Evolutionary conservation across 2,797 vertebrate species (phyloP).

Genomic region (Pyrocephalus nanus): DNA sequence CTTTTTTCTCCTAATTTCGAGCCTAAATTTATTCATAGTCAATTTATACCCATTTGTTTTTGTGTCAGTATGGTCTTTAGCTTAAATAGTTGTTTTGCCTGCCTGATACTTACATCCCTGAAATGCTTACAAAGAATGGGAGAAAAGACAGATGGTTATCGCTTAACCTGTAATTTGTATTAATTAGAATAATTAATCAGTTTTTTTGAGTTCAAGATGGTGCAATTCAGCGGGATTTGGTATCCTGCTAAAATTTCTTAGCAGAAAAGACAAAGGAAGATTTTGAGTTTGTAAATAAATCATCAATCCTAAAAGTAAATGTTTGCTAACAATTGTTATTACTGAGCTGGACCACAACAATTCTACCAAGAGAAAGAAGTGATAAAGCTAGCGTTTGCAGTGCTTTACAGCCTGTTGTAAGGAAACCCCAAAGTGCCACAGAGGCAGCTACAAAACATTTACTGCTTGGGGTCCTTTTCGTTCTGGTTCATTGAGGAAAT

Average conservation of each 20-base stretch:
- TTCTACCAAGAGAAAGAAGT: not conserved
- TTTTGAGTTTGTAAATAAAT: not conserved
- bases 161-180: slow-evolving; percentile 36
- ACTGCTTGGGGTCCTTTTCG: fast-evolving
- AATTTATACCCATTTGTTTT: slow-evolving; percentile 39
- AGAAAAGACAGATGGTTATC: not conserved
- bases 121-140: not conserved
- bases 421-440: not conserved
- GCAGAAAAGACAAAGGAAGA: not conserved
- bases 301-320: not conserved
- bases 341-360: not conserved
- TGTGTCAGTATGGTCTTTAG: slow-evolving; percentile 45
- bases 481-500: not conserved
- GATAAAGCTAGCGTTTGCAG: fast-evolving
- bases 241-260: not conserved
- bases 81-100: slow-evolving; percentile 21
- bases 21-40: not conserved
- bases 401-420: not conserved
- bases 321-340: not conserved
- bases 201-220: not conserved
- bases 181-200: slow-evolving; percentile 33
- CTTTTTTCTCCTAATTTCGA: not conserved
- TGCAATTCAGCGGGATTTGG: not conserved
- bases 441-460: not conserved
- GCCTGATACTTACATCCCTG: slow-evolving; percentile 16